phyloP scores from a whole-genome alignment of 35 echinoderm and acorn worm species.

The Anneissia japonica region DNA sequence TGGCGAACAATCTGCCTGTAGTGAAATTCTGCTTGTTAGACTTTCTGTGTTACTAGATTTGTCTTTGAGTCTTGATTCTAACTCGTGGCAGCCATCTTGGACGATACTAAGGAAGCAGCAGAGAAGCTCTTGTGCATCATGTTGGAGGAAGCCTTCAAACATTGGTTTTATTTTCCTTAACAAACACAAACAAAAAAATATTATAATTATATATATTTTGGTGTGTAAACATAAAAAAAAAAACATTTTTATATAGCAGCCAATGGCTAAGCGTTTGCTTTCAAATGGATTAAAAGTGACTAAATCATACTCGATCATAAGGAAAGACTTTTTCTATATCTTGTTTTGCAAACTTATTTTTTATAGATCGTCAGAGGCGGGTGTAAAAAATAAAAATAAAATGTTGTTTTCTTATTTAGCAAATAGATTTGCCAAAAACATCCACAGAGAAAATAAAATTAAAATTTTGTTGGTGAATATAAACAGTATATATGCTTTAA shows the following conservation, averaged over 20 bases:
- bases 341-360: too few species aligned
- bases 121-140: conserved; percentile 94
- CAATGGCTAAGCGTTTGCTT: too few species aligned
- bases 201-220: background rate
- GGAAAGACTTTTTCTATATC: too few species aligned
- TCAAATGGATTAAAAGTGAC: too few species aligned
- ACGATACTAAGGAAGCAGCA: conserved; percentile 75
- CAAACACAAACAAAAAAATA: conserved; percentile 1
- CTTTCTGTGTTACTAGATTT: background rate
- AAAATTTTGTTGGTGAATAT: too few species aligned
- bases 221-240: background rate
- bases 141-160: conserved; percentile 96
- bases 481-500: too few species aligned
- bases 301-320: too few species aligned
- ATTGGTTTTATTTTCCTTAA: conserved; percentile 86
- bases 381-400: too few species aligned
- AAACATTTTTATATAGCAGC: background rate
- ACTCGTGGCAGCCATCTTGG: conserved; percentile 59
- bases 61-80: background rate
- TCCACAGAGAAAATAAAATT: too few species aligned
- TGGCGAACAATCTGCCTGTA: background rate
- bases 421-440: too few species aligned
- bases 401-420: too few species aligned
- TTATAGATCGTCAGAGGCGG: too few species aligned
- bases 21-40: background rate